phyloP scores from a whole-genome alignment of 2,888 invertebrate species.

The Leptopilina syphax region DNA sequence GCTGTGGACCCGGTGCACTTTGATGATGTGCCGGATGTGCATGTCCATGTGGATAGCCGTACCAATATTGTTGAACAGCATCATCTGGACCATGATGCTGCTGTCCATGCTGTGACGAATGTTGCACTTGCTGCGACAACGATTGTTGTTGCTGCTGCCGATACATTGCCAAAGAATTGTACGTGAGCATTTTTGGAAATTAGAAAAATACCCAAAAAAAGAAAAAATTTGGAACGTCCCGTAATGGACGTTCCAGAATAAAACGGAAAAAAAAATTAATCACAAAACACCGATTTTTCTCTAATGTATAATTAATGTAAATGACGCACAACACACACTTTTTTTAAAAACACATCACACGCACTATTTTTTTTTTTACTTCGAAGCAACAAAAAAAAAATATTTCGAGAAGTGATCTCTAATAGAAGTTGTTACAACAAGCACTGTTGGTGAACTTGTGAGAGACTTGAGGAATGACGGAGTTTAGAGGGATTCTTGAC shows the following conservation, averaged over 20 bases:
- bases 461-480: background rate
- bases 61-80: constrained; percentile 70
- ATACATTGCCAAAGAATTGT: constrained; percentile 83
- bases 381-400: no score
- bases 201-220: background rate
- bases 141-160: constrained; percentile 78
- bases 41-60: constrained; percentile 60
- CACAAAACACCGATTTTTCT: no score
- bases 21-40: constrained; percentile 70
- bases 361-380: no score
- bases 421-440: background rate
- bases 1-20: constrained; percentile 78
- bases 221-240: background rate
- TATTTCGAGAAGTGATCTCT: background rate
- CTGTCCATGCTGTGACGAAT: constrained; percentile 52
- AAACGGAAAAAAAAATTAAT: no score
- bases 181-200: constrained; percentile 65
- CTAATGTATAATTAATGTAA: no score
- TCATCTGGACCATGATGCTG: constrained; percentile 62
- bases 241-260: background rate
- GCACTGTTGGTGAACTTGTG: background rate
- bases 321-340: no score
- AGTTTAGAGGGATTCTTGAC: background rate
- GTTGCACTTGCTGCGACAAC: constrained; percentile 55
- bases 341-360: no score